Percentiles rank a stretch among this genome's conserved stretches.
phyloP scores from a whole-genome alignment of 1,140 invertebrate genomes.

The Ostrea edulis region DNA sequence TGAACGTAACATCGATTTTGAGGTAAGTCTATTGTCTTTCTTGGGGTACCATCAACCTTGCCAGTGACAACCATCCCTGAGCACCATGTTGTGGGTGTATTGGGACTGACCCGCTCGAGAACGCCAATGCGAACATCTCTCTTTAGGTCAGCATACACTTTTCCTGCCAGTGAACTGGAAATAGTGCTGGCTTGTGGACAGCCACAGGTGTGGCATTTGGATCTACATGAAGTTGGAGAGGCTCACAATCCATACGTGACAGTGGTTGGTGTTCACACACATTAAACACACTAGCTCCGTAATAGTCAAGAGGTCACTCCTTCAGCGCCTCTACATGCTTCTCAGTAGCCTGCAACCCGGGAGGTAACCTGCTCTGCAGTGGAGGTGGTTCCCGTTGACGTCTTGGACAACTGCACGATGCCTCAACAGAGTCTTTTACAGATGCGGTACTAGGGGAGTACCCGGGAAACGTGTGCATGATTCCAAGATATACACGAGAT shows the following conservation, averaged over 20 bases:
- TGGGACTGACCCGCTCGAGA: too few relatives aligned
- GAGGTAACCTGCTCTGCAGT: background rate
- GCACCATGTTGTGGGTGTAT: too few relatives aligned
- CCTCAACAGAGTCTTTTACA: background rate
- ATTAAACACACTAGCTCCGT: constrained; percentile 54
- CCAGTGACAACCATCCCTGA: too few relatives aligned
- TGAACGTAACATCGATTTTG: too few relatives aligned
- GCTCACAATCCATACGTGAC: constrained; percentile 53
- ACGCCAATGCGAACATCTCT: background rate
- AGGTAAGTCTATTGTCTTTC: too few relatives aligned
- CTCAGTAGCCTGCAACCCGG: constrained; percentile 43
- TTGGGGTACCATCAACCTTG: too few relatives aligned
- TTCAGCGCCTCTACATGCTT: constrained; percentile 47
- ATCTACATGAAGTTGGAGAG: constrained; percentile 51
- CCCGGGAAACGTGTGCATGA: background rate
- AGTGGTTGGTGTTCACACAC: constrained; percentile 57
- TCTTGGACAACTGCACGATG: background rate
- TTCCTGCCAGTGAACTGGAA: constrained; percentile 56
- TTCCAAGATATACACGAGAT: background rate
- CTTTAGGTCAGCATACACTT: constrained; percentile 42
- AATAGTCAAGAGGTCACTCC: constrained; percentile 54
- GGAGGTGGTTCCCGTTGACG: background rate
- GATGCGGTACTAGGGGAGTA: background rate
- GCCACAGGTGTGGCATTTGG: constrained; percentile 54
- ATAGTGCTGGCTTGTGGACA: constrained; percentile 50